Conservation (phyloP, 2,888 invertebrate species). For the Volucella bombylans region DNA sequence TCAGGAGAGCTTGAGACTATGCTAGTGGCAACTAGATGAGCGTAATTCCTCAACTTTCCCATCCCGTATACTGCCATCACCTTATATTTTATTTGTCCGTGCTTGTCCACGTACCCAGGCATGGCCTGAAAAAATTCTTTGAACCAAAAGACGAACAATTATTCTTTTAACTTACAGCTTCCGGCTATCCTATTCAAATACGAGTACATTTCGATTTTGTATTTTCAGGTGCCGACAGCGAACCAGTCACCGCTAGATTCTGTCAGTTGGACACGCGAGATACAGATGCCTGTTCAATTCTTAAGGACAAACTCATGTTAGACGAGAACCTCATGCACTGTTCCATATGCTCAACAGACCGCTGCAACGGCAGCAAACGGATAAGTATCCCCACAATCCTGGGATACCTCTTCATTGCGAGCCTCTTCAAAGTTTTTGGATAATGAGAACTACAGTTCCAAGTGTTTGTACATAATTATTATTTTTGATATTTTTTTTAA, state of each 20-base stretch:
- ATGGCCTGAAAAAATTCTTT: too few relatives aligned
- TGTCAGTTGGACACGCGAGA: conserved; percentile 81
- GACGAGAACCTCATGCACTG: conserved; percentile 79
- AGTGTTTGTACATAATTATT: conserved; percentile 54
- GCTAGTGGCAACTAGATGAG: too few relatives aligned
- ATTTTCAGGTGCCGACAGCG: conserved; percentile 46
- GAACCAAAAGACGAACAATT: too few relatives aligned
- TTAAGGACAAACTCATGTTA: conserved; percentile 77
- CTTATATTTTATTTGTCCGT: too few relatives aligned
- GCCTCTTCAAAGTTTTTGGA: conserved; percentile 51
- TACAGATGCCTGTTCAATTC: conserved; percentile 80
- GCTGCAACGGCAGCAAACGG: conserved; percentile 79
- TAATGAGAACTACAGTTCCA: conserved; percentile 37
- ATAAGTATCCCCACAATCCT: conserved; percentile 20
- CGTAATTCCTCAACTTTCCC: too few relatives aligned
- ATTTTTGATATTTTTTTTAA: neutral
- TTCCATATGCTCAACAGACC: conserved; percentile 79
- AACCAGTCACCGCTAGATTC: conserved; percentile 80
- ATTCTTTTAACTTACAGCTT: too few relatives aligned
- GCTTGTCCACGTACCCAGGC: too few relatives aligned
- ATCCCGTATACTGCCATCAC: too few relatives aligned
- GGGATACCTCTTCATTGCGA: conserved; percentile 42
- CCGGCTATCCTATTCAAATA: neutral
- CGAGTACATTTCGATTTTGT: neutral
- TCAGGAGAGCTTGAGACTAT: too few relatives aligned